Conservation (phyloP, 1,140 invertebrate genomes). For the Drosophila nigrodunni region DNA sequence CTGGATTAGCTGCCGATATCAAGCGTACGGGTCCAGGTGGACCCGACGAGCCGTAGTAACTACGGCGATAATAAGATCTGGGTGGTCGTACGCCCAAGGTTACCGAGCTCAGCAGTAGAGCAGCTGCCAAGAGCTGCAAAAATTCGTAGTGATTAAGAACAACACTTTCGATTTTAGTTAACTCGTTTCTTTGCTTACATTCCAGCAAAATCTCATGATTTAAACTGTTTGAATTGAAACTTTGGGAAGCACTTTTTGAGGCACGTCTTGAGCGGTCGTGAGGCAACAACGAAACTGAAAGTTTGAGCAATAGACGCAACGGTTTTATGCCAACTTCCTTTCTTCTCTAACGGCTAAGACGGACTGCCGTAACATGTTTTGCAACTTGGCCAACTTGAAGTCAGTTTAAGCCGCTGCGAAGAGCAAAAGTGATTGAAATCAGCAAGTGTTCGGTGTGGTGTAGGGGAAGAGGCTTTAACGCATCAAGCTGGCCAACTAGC, state of each 20-base stretch:
- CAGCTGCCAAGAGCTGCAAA: constrained; percentile 54
- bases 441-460: constrained; percentile 12
- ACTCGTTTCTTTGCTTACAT: constrained; percentile 55
- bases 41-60: constrained; percentile 56
- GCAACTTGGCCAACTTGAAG: constrained; percentile 37
- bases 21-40: constrained; percentile 61
- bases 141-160: constrained; percentile 3
- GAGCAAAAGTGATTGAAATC: constrained; percentile 56
- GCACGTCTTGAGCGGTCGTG: constrained; percentile 57
- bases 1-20: not conserved
- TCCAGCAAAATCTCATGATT: constrained; percentile 61
- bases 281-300: constrained; percentile 83
- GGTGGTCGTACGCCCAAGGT: constrained; percentile 43
- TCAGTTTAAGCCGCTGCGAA: constrained; percentile 20
- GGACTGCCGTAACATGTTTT: constrained; percentile 59
- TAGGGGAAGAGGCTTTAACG: constrained; percentile 4
- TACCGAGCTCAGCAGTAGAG: constrained; percentile 45
- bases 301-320: constrained; percentile 76
- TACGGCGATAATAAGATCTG: constrained; percentile 65
- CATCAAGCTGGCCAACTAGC: constrained; percentile 8
- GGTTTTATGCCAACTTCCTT: constrained; percentile 84
- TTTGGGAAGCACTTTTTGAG: constrained; percentile 24
- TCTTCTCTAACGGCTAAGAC: constrained; percentile 23
- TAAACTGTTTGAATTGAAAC: constrained; percentile 29
- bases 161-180: not conserved